phyloP scores from a whole-genome alignment of 2,888 invertebrate species.

The Tuta absoluta region DNA sequence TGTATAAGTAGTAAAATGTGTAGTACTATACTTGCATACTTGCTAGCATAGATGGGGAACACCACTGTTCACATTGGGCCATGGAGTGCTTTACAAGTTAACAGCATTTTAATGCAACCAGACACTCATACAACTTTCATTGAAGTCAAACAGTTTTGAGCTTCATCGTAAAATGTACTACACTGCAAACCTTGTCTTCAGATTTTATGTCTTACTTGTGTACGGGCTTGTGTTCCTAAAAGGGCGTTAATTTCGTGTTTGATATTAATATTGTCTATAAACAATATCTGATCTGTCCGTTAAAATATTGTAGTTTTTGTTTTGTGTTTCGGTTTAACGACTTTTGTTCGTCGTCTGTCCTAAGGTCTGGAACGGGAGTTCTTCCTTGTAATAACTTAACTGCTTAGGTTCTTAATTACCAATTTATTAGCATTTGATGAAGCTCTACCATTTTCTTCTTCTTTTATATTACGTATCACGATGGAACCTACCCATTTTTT shows the following conservation, averaged over 20 bases:
- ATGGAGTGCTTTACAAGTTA: background rate
- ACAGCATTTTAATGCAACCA: slow-evolving; percentile 11
- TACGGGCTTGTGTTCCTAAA: slow-evolving; percentile 21
- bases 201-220: slow-evolving; percentile 23
- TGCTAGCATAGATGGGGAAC: background rate
- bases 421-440: too few relatives aligned
- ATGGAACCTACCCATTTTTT: too few relatives aligned
- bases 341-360: too few relatives aligned
- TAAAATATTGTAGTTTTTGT: background rate
- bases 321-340: too few relatives aligned
- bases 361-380: too few relatives aligned
- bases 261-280: slow-evolving; percentile 20
- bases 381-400: too few relatives aligned
- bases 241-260: slow-evolving; percentile 21
- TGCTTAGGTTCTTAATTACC: too few relatives aligned
- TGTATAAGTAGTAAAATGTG: too few relatives aligned
- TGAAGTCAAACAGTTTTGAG: slow-evolving; percentile 16
- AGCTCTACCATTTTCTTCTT: too few relatives aligned
- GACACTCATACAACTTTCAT: slow-evolving; percentile 17
- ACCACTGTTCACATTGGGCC: background rate
- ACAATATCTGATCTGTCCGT: slow-evolving; percentile 12
- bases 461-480: too few relatives aligned
- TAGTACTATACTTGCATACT: too few relatives aligned
- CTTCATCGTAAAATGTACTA: slow-evolving; percentile 25
- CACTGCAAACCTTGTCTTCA: slow-evolving; percentile 25